Evolutionary conservation across 2,797 vertebrate species (phyloP).

Genomic region (Craterocephalus amniculus): DNA sequence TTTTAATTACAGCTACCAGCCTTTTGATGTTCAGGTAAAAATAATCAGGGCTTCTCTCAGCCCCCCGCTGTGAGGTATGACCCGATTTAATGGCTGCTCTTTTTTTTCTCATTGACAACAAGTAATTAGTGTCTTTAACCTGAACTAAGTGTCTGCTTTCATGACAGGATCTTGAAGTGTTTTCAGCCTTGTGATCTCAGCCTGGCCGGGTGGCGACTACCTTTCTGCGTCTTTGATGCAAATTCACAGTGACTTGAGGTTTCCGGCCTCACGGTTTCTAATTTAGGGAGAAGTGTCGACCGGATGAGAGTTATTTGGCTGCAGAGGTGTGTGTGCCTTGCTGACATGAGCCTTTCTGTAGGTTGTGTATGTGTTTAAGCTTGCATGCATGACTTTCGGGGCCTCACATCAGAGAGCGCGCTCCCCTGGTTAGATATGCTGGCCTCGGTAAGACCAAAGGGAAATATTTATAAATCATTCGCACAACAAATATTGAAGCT

Average conservation of each 20-base stretch:
- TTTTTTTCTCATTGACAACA: constrained; percentile 73
- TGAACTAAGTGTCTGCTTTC: constrained; percentile 84
- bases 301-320: constrained; percentile 65
- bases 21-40: constrained; percentile 41
- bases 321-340: constrained; percentile 18
- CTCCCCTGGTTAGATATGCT: constrained; percentile 59
- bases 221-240: constrained; percentile 84
- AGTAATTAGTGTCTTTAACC: constrained; percentile 83
- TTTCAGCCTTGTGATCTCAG: constrained; percentile 84
- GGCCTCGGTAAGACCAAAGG: constrained; percentile 73
- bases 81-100: constrained; percentile 34
- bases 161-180: constrained; percentile 77
- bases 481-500: constrained; percentile 77
- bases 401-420: constrained; percentile 73
- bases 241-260: constrained; percentile 65
- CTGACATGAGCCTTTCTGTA: constrained; percentile 1
- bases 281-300: constrained; percentile 60
- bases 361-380: constrained; percentile 18
- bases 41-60: not conserved
- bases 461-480: constrained; percentile 83
- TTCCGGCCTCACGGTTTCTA: constrained; percentile 67
- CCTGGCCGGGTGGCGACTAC: constrained; percentile 80
- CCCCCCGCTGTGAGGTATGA: constrained; percentile 32
- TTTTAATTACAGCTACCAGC: constrained; percentile 30
- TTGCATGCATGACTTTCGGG: constrained; percentile 70